phyloP scores from a whole-genome alignment of 2,113 vertebrate genomes.

The Lontra canadensis region DNA sequence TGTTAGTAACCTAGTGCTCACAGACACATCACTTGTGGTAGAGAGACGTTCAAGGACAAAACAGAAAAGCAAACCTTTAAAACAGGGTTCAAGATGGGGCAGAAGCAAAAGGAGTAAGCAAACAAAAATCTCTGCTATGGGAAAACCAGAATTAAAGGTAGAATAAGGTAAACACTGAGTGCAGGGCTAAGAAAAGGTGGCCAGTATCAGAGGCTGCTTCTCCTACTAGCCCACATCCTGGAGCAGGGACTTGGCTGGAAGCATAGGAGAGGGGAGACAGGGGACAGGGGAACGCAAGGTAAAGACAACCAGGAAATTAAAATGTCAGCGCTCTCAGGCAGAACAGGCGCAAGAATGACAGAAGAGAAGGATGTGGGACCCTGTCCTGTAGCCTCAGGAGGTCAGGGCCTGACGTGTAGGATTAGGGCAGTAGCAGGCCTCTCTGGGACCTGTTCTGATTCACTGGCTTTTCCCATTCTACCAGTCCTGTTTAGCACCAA shows the following conservation, averaged over 20 bases:
- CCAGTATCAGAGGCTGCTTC: too few relatives aligned
- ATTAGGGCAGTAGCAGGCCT: neutral
- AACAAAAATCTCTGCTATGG: neutral
- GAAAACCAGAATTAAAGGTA: neutral
- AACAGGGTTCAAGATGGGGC: neutral
- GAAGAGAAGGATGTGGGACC: neutral
- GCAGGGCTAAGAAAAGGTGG: neutral
- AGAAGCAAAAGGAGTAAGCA: neutral
- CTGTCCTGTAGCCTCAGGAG: neutral
- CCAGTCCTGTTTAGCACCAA: neutral
- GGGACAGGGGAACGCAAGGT: neutral
- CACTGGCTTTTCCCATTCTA: too few relatives aligned
- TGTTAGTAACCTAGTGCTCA: neutral
- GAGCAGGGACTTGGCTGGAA: too few relatives aligned
- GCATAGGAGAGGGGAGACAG: too few relatives aligned
- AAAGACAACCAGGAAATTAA: neutral
- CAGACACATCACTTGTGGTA: neutral
- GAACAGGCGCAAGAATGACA: neutral
- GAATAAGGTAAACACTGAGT: neutral
- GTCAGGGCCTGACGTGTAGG: neutral
- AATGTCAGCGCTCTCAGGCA: neutral
- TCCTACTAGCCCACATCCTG: neutral
- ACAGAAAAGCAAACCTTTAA: neutral
- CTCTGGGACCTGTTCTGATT: neutral
- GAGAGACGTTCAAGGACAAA: neutral